These are phyloP conservation scores for Brachypodius melanocephalos DNA, from an alignment of 2,113 vertebrate genomes.

Conservation along the genomic window DNA sequence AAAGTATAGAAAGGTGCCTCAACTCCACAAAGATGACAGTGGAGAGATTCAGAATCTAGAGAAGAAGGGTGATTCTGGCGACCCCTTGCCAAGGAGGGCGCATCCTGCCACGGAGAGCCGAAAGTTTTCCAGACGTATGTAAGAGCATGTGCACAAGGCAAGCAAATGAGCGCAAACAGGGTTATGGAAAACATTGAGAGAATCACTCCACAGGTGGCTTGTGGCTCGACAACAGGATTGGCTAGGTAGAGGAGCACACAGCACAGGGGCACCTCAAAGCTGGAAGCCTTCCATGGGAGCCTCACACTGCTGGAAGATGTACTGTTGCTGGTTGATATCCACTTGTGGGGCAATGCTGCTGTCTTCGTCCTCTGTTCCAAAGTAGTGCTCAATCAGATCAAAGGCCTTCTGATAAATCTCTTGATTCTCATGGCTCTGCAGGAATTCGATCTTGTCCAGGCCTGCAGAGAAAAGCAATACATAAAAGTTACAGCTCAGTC, in stretches of 20 bases:
- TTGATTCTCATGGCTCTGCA: slow-evolving; percentile 97
- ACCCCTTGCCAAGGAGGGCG: slow-evolving; percentile 71
- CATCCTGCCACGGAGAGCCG: slow-evolving; percentile 76
- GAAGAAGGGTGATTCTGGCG: slow-evolving; percentile 60
- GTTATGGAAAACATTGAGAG: slow-evolving; percentile 78
- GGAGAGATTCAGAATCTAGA: slow-evolving; percentile 72
- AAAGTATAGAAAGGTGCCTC: slow-evolving; percentile 66
- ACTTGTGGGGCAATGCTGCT: slow-evolving; percentile 90
- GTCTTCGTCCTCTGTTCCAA: slow-evolving; percentile 94
- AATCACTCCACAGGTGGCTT: slow-evolving; percentile 76
- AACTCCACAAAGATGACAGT: slow-evolving; percentile 55
- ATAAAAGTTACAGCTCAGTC: neutral
- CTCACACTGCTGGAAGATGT: slow-evolving; percentile 97
- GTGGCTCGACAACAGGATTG: slow-evolving; percentile 75
- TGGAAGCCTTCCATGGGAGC: slow-evolving; percentile 98
- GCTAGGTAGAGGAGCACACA: slow-evolving; percentile 64
- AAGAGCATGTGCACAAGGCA: slow-evolving; percentile 81
- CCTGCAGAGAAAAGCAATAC: slow-evolving; percentile 72
- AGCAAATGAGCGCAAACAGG: slow-evolving; percentile 81
- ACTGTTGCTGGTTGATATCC: slow-evolving; percentile 96
- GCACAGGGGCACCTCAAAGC: slow-evolving; percentile 81
- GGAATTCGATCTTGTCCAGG: slow-evolving; percentile 96
- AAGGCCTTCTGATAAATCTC: slow-evolving; percentile 99
- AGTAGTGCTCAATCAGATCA: slow-evolving; percentile 97
- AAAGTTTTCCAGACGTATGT: slow-evolving; percentile 79